Evolutionary conservation across 1,140 invertebrate species (phyloP).

Genomic region (Neodiprion virginianus): DNA sequence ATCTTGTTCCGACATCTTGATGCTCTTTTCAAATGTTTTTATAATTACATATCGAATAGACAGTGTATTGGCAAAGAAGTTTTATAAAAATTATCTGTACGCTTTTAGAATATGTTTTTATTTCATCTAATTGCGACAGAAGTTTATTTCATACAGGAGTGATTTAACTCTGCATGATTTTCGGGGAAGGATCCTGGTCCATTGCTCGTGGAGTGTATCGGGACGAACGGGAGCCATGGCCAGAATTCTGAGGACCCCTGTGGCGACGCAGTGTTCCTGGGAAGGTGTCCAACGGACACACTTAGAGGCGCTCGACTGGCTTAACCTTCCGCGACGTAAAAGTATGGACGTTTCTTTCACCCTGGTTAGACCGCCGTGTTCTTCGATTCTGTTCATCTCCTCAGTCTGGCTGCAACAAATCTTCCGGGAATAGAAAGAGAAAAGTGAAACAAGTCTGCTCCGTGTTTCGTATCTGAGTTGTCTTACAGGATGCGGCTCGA

Average conservation of each 20-base stretch:
- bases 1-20: too few species aligned
- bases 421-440: neutral
- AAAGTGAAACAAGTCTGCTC: neutral
- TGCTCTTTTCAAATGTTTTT: too few species aligned
- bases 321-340: neutral
- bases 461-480: neutral
- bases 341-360: too few species aligned
- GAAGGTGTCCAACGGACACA: conserved; percentile 1
- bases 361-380: too few species aligned
- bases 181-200: neutral
- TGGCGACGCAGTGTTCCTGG: neutral
- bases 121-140: too few species aligned
- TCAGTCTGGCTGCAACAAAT: neutral
- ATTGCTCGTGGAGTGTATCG: neutral
- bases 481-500: too few species aligned
- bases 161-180: neutral
- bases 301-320: conserved; percentile 1
- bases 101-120: too few species aligned
- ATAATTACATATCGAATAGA: too few species aligned
- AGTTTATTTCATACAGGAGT: too few species aligned
- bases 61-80: too few species aligned
- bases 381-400: neutral
- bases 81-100: too few species aligned
- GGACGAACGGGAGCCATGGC: neutral
- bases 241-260: neutral